Base-by-base conservation (phyloP, 2,888 invertebrate genomes). In the Trachelus stipa region DNA sequence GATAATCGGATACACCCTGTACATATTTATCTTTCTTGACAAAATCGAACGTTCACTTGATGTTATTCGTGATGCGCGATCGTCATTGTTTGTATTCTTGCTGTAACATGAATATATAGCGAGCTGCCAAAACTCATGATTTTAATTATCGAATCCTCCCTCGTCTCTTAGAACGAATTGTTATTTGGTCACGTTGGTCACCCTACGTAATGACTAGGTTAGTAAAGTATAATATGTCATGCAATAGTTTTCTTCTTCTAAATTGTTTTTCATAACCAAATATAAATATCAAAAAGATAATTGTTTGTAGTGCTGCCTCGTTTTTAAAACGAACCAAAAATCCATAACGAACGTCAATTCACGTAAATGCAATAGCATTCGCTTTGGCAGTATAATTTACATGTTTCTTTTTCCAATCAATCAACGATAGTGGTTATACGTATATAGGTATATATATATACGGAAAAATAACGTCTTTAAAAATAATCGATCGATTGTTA, bases 311-410 rank as follows among this genome's bases (percentile, higher is more conserved):
- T 80, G 76, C 71, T 73, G 34, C 73, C 71, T 80, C 68, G 83
- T 79, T 74, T 77, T 81, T 76, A 80, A 80, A 79, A 85, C 80
- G 74, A 82, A 85, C 40, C 40, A 83, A 81, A 82, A 30, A 73
- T 79, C 81, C 77, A 71, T 80, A 80, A 78, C 76, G 76, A 81
- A 81, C 73, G 78, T 88, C 84, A 87, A 88, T 85, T 88, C 84
- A 84, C 83, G 77, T 86, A 83, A 89, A 89, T 88, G 87, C 88
- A 89, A 87, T 85, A 88, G 86, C 87, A 88, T 87, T 84, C 82
- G 83, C 85, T 88, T 89, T 90, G 91, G 91, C 91, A 91, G 91
- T 91, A 88, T 86, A 86, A 34, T 73, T 73, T 34, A 15, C 34
- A 33, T 40, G 6, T 40, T 15, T 40, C 15, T 40, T 15, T 69